Base-by-base conservation (phyloP, 2,797 vertebrate species). In the Cynopterus sphinx region DNA sequence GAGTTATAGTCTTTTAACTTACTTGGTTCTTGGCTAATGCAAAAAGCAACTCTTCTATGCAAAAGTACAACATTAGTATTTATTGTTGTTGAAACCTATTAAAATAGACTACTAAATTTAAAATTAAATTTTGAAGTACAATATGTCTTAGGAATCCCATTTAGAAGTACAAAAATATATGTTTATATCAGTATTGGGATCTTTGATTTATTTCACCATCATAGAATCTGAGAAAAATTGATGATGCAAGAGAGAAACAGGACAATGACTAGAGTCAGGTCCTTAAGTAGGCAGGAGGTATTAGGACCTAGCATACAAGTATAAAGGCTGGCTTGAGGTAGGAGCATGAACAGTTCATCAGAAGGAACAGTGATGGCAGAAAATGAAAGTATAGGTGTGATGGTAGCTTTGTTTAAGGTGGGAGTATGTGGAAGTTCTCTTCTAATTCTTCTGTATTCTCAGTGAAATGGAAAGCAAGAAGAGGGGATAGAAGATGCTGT, bases 91-190 rank as follows among this genome's bases (percentile, higher is more conserved):
- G 67, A 92, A 81, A 68, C 26, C 61, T 70, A 68, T 46, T 74
- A 36, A 88, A 88, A 81, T n/a, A 65, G 22, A 63, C 61, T 78
- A 55, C 36, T 41, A 67, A 92, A 49, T 94, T 59, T 87, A 95
- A 95, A 96, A 91, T 94, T 33, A 16, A 15, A 78, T 85, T 65
- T 65, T 74, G n/a, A 92, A 73, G 4, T 59, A 74, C 8, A 33
- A 15, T 41, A 61, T 87, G 6, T 33, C 19, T 46, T 83, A 85
- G 22, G n/a, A 95, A 57, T 86, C 74, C 75, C 3, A 19, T 87
- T 91, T 87, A 73, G 55, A 94, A 85, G 53, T 75, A 49, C 19
- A 22, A 53, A 28, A 94, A 3, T 61, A 41, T 24, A 4, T 86
- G 39, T 67, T 74, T 75, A 46, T 88, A 41, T 83, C 36, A 86